Evolutionary conservation across 2,113 vertebrate species (phyloP).

Genomic region (Odobenus rosmarus): DNA sequence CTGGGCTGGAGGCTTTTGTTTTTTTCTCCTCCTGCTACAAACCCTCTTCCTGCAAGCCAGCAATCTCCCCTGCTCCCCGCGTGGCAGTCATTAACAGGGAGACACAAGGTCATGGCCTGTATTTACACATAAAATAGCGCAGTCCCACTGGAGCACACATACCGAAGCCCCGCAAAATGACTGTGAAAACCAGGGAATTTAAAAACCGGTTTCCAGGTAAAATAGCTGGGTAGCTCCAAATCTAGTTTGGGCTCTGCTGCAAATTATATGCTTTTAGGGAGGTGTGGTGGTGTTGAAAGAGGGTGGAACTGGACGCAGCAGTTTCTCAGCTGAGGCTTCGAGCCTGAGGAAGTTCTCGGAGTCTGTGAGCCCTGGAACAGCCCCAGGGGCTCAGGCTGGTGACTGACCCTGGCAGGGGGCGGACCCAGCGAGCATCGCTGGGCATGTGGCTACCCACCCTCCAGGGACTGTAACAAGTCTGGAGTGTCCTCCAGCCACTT

Average conservation of each 20-base stretch:
- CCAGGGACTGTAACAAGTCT: background rate
- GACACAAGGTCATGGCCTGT: background rate
- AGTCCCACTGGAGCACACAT: rapidly evolving
- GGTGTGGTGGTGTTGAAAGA: background rate
- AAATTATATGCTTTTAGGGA: background rate
- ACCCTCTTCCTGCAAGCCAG: background rate
- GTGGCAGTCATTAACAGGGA: background rate
- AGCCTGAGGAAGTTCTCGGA: background rate
- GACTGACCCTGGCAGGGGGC: background rate
- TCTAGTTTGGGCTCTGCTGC: background rate
- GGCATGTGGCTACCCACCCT: background rate
- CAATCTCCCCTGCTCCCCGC: rapidly evolving
- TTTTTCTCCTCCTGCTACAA: background rate
- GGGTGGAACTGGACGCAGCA: background rate
- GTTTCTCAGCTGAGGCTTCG: background rate
- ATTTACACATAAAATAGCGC: background rate
- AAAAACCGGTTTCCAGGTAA: background rate
- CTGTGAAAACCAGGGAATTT: background rate
- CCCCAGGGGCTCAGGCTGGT: background rate
- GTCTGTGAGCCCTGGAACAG: background rate
- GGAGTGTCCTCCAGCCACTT: background rate
- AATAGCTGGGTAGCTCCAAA: background rate
- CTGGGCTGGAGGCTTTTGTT: too few species aligned
- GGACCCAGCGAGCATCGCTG: too few species aligned
- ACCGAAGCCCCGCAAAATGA: background rate